Percentiles rank a stretch among this genome's conserved stretches.
Conservation (phyloP, 2,888 invertebrate species). For the Leucoma salicis region DNA sequence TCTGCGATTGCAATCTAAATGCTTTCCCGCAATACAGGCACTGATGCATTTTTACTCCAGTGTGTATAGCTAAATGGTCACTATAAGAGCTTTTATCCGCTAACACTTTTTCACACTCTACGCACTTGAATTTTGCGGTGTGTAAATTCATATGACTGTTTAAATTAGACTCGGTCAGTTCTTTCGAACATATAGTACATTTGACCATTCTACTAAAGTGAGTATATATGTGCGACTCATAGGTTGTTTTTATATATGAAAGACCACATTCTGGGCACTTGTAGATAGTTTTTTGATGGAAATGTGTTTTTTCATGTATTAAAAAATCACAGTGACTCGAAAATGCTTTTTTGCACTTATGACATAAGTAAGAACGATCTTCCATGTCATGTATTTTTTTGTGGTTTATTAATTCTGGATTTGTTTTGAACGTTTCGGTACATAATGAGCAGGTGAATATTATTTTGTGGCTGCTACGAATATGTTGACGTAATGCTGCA, state of each 20-base stretch:
- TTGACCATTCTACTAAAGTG: constrained; percentile 24
- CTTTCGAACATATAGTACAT: constrained; percentile 19
- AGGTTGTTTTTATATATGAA: constrained; percentile 9
- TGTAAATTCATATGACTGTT: constrained; percentile 11
- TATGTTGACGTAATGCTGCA: constrained; percentile 18
- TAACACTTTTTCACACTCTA: constrained; percentile 15
- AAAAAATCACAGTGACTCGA: constrained; percentile 35
- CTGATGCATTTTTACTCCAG: constrained; percentile 36
- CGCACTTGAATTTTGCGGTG: constrained; percentile 5
- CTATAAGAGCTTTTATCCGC: neutral
- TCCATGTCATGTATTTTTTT: constrained; percentile 29
- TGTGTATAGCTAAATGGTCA: constrained; percentile 35
- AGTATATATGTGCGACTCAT: constrained; percentile 25
- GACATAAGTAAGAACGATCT: constrained; percentile 26
- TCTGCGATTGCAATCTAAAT: constrained; percentile 9
- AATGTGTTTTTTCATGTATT: constrained; percentile 30
- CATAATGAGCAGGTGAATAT: constrained; percentile 34
- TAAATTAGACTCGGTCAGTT: neutral
- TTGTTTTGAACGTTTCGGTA: constrained; percentile 25
- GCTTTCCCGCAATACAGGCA: constrained; percentile 44
- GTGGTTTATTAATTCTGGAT: constrained; percentile 33
- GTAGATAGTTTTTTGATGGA: neutral
- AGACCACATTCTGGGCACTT: constrained; percentile 36
- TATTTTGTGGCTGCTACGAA: constrained; percentile 6
- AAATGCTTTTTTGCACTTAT: constrained; percentile 35